Base-by-base conservation (phyloP, 2,797 vertebrate genomes). In the Somateria mollissima region DNA sequence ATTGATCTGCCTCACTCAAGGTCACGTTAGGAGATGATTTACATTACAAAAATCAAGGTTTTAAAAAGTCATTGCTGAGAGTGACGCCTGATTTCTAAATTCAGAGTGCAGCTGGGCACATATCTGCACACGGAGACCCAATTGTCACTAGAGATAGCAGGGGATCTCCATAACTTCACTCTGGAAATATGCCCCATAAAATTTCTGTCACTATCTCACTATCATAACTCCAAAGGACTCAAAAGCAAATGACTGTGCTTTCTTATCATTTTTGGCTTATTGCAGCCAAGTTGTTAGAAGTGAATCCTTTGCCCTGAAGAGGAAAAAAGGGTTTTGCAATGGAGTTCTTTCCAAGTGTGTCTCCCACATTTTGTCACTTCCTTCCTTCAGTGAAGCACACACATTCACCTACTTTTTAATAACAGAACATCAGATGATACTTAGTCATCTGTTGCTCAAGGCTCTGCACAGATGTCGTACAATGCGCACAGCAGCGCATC, bases 11-110 rank as follows among this genome's bases (percentile, higher is more conserved):
- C 41, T 91, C 88, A 67, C 79, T 71, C 91, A 65, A 96, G 91
- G 90, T 96, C 94, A 95, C 87, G 66, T 90, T 92, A 89, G 60
- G 88, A 95, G 85, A 87, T 69, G 36, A 96, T 94, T 97, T 95
- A 94, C 93, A 90, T 92, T 78, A 96, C 94, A 96, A 95, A 91
- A 95, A 95, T 93, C 87, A 70, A 90, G 87, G 93, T 95, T 92
- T 89, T 58, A 28, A 75, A 49, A 91, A 82, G 73, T 90, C 45
- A 21, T 56, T 77, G 61, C 93, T 94, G 74, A 43, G 65, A 96
- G 77, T 86, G 85, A 87, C 57, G 32, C n/a, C 90, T 83, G 43
- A 71, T 83, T 97, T 97, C 94, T 95, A 96, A 97, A 96, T 96
- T 95, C 95, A 91, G 95, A 95, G 91, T 89, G 90, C 80, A 79